Base-by-base conservation (phyloP, 2,113 vertebrate genomes). In the Columba livia region DNA sequence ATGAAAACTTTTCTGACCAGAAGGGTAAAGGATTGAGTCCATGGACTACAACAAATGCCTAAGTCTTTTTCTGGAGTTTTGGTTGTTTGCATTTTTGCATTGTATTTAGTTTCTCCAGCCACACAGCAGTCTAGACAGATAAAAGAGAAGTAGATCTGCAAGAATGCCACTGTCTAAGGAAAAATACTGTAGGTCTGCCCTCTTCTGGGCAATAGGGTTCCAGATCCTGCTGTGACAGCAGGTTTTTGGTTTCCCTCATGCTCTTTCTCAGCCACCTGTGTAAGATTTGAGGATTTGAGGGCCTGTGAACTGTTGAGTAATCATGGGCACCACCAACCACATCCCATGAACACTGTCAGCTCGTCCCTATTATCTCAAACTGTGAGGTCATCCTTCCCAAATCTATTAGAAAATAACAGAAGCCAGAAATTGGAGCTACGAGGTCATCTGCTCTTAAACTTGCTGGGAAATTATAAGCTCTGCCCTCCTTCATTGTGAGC, bases 111-210 rank as follows among this genome's bases (percentile, higher is more conserved):
- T 84, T 71, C 57, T 64, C 14, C 65, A 79, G 32, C 18, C 28
- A 67, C 62, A 40, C n/a, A 84, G 16, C 25, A 80, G 58, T 53
- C 34, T 64, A 81, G 42, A 44, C 9, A 79, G 66, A 86, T 62
- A 86, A 95, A 96, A 91, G 40, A 70, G 70, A 62, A 78, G 51
- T 53, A 69, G 60, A 56, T 64, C 67, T 83, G 32, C 65, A 71
- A 71, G 48, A 88, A 88, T 65, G 21, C 28, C 48, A 72, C 69
- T 4, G 1, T 62, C 50, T 74, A 92, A 75, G 57, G 44, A 93
- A 95, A 96, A 98, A 64, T 97, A 98, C 97, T 98, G 97, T 98
- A 98, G 98, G 98, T 94, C 98, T 98, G 98, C 98, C 98, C 98
- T 98, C 98, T 99, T 98, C 98, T 98, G 98, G 98, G 97, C 98